Evolutionary conservation across 1,140 invertebrate species (phyloP), one percentile per base, ranked within the genome.

Genomic region (Leptestheria dahalacensis): DNA sequence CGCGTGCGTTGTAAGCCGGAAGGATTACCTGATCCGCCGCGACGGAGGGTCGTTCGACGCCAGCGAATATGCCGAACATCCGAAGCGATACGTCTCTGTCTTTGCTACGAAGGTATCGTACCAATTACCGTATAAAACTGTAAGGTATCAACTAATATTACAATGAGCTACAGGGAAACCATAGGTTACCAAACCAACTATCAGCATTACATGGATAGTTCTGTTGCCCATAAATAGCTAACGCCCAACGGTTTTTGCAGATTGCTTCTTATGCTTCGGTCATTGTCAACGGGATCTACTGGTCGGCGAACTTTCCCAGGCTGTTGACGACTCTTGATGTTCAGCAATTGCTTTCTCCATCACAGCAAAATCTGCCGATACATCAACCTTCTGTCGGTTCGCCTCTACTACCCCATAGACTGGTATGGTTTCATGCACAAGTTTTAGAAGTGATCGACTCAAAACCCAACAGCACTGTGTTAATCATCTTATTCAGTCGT

Each of bases 251-350:
- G n/a, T n/a, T n/a, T n/a, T n/a, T n/a, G n/a, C 68, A 91, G 80
- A 95, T 99, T 64, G 97, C 96, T 0, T 93, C 96, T 0, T 97
- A 95, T 70, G 93, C 95, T 0, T 95, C 92, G 0, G 89, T 96
- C 0, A 88, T 99, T 53, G 79, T 99, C 2, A 99, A 99, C 70
- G 91, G 97, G 4, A 98, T 99, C 63, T 99, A 98, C 72, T 99
- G 94, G 93, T 94, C 92, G 0, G 86, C 93, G 0, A 91, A 90
- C 68, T 91, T 92, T 52, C 96, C 97, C 0, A 92, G 96, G 66
- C 71, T 99, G 2, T 75, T 99, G 24, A 97, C 95, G 1, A 95
- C 99, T 64, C 95, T 96, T 0, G 96, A 99, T 73, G 96, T 95
- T 0, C 99, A 99, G 73, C 83, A 86, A 65, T 76, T 99, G 1